Percentiles rank a stretch among this genome's conserved stretches.
These are phyloP conservation scores for Maniola hyperantus DNA, from an alignment of 2,888 invertebrate genomes.

Conservation along the genomic window DNA sequence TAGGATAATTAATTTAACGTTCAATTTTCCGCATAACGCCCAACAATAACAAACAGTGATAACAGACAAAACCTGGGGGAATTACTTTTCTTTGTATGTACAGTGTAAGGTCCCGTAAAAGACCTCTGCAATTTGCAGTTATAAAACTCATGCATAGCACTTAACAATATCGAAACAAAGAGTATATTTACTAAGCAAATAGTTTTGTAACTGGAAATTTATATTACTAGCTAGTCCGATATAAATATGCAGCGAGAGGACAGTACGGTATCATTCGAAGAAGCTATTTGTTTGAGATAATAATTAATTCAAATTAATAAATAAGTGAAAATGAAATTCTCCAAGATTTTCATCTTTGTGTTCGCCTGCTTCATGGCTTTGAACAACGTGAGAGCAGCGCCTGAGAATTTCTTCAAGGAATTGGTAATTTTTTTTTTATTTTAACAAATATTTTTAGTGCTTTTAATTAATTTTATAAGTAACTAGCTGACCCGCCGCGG, in stretches of 20 bases:
- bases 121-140: neutral
- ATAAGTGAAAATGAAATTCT: slow-evolving; percentile 51
- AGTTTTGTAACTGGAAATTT: neutral
- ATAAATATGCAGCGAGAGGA: slow-evolving; percentile 12
- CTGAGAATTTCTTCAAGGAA: slow-evolving; percentile 60
- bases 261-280: slow-evolving; percentile 11
- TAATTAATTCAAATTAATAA: slow-evolving; percentile 31
- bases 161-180: neutral
- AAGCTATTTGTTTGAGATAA: neutral
- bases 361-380: slow-evolving; percentile 53
- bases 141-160: neutral
- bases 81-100: slow-evolving; percentile 10
- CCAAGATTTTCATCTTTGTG: slow-evolving; percentile 51
- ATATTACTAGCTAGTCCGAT: neutral
- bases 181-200: neutral
- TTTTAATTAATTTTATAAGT: too few relatives aligned
- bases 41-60: neutral
- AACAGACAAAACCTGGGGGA: slow-evolving; percentile 6
- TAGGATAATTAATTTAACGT: neutral
- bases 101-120: neutral
- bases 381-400: slow-evolving; percentile 47
- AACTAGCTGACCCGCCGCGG: too few relatives aligned
- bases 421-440: too few relatives aligned
- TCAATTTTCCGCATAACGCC: neutral
- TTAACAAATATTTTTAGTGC: too few relatives aligned